Evolutionary conservation across 1,140 invertebrate species (phyloP), one percentile per base, ranked within the genome.

Genomic region (Achatina immaculata): DNA sequence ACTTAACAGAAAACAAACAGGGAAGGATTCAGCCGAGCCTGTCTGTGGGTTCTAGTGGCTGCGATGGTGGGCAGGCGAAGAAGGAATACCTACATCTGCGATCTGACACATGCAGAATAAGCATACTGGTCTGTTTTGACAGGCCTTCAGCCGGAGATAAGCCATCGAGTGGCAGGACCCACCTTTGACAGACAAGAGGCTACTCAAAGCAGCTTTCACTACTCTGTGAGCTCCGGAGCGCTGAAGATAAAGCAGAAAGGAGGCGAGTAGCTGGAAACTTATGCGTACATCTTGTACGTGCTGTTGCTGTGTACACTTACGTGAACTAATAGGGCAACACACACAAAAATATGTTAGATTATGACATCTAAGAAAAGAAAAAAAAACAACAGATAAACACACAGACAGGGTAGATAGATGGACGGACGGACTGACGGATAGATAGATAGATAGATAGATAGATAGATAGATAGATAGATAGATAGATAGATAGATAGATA

Each of bases 81-180:
- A 31, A 62, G 74, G 11, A 65, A 45, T 34, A 58, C 28, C 34
- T 51, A 71, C 38, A 71, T 21, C 28, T 45, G 34, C 45, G 48
- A 36, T 62, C 51, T 76, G 74, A 76, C 74, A 76, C 74, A 76
- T 62, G 51, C 48, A 76, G 74, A 62, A 76, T 76, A 76, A 76
- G 74, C 74, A 76, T 55, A 78, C 75, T 43, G 76, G 40, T 62
- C 62, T 78, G 65, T 78, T 78, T 78, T 78, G 76, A 78, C 74
- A 77, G 48, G 31, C 51, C 28, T 62, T 77, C 74, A 62, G 42
- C 28, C 58, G 28, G 28, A 78, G 76, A 78, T 78, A 68, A 78
- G 76, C 31, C 48, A 34, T 66, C 6, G 76, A 78, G 31, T 78
- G 76, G 76, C 76, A 78, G 76, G 58, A 66, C 76, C 76, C 62